These are phyloP conservation scores for Platycheirus albimanus DNA, from an alignment of 2,888 invertebrate species.

Conservation along the genomic window DNA sequence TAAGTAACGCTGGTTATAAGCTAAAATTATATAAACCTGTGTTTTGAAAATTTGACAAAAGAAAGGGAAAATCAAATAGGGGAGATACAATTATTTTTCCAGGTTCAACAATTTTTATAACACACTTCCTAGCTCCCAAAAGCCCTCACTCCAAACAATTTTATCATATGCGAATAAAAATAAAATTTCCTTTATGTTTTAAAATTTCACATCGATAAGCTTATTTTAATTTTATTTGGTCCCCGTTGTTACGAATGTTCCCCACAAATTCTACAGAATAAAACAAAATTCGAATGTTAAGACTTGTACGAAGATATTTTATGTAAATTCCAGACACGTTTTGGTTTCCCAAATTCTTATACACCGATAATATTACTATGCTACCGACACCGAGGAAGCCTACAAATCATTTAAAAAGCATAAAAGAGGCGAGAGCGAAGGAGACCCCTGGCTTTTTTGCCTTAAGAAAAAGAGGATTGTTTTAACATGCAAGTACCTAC, in stretches of 20 bases:
- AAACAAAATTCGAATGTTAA: slow-evolving; percentile 1
- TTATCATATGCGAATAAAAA: too few relatives aligned
- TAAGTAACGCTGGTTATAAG: too few relatives aligned
- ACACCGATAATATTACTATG: neutral
- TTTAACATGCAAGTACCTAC: slow-evolving; percentile 8
- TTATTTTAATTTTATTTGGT: neutral
- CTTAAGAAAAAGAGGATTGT: slow-evolving; percentile 1
- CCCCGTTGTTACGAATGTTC: neutral
- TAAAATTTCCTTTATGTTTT: neutral
- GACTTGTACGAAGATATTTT: slow-evolving; percentile 4
- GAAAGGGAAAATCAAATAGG: too few relatives aligned
- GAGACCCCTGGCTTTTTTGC: neutral
- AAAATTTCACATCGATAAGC: neutral
- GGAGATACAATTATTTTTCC: too few relatives aligned
- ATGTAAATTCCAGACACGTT: slow-evolving; percentile 20
- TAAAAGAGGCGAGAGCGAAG: slow-evolving; percentile 1
- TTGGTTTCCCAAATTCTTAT: slow-evolving; percentile 4
- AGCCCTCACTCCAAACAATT: too few relatives aligned
- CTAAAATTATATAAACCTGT: too few relatives aligned
- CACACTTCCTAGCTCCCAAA: too few relatives aligned
- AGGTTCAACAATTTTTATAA: too few relatives aligned
- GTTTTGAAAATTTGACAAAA: too few relatives aligned
- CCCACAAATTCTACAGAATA: neutral
- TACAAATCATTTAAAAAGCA: slow-evolving; percentile 27
- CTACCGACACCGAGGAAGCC: slow-evolving; percentile 4